A percentile compares a stretch with the other conserved stretches of the same genome.
Conservation (phyloP, 2,113 vertebrate species). For the Pavo muticus region DNA sequence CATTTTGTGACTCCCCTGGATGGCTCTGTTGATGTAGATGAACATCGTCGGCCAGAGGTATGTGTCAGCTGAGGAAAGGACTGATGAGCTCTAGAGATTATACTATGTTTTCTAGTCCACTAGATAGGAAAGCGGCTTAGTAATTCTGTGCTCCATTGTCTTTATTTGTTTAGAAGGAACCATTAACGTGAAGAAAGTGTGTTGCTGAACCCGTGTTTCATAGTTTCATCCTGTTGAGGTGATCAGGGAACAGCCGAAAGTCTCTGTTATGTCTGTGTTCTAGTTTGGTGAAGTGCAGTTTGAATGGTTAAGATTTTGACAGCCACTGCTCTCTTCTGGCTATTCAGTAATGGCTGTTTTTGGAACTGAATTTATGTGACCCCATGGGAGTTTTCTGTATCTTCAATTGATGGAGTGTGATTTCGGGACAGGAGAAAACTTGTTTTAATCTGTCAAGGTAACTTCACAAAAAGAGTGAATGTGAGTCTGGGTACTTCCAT, state of each 20-base stretch:
- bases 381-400: not conserved
- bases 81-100: not conserved
- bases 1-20: constrained; percentile 96
- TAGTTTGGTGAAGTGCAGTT: not conserved
- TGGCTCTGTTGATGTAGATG: constrained; percentile 87
- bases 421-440: not conserved
- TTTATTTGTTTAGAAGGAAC: not conserved
- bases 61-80: not conserved
- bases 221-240: not conserved
- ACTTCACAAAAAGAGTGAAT: not conserved
- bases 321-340: not conserved
- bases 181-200: not conserved
- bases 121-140: not conserved
- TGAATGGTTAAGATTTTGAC: not conserved
- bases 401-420: not conserved
- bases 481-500: not conserved
- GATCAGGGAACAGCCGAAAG: not conserved
- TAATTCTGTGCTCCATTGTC: not conserved
- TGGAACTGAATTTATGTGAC: not conserved
- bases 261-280: not conserved
- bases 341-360: not conserved
- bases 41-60: constrained; percentile 91
- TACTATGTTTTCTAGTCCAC: not conserved
- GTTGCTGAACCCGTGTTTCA: not conserved
- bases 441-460: not conserved